A percentile compares a stretch with the other conserved stretches of the same genome.
Evolutionary conservation across 2,113 vertebrate species (phyloP).

Genomic region (Ptilonorhynchus violaceus): DNA sequence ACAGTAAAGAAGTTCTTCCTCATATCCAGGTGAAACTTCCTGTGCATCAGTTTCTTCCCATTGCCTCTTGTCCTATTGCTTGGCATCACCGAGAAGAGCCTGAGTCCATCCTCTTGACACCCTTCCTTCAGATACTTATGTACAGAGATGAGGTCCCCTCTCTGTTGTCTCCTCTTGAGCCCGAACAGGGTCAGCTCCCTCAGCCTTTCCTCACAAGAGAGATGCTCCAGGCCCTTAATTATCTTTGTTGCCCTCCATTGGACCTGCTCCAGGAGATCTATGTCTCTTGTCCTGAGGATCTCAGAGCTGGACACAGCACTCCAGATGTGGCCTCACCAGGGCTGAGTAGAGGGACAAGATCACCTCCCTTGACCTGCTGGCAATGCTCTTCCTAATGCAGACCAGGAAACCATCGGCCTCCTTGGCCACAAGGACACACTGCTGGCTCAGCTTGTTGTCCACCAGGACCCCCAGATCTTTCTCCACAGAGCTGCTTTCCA

Average conservation of each 20-base stretch:
- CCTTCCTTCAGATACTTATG: background rate
- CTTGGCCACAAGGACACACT: background rate
- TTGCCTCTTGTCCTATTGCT: background rate
- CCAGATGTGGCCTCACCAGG: background rate
- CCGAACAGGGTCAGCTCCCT: fast-evolving
- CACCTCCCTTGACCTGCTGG: background rate
- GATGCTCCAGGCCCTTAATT: background rate
- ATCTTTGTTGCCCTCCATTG: background rate
- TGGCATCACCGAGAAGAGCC: fast-evolving
- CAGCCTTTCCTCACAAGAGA: background rate
- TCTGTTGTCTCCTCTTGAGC: background rate
- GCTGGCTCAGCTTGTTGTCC: background rate
- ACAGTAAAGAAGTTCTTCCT: background rate
- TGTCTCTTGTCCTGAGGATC: fast-evolving
- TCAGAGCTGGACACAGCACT: background rate
- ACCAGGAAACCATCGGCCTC: fast-evolving
- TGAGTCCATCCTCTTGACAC: fast-evolving
- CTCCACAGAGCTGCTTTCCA: background rate
- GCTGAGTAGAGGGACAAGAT: background rate
- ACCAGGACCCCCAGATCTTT: background rate
- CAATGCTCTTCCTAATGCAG: background rate
- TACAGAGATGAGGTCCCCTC: fast-evolving
- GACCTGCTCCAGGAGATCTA: fast-evolving
- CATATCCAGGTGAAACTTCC: background rate
- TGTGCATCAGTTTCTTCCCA: background rate